Conservation (phyloP, 2,113 vertebrate species). For the Garra rufa region DNA sequence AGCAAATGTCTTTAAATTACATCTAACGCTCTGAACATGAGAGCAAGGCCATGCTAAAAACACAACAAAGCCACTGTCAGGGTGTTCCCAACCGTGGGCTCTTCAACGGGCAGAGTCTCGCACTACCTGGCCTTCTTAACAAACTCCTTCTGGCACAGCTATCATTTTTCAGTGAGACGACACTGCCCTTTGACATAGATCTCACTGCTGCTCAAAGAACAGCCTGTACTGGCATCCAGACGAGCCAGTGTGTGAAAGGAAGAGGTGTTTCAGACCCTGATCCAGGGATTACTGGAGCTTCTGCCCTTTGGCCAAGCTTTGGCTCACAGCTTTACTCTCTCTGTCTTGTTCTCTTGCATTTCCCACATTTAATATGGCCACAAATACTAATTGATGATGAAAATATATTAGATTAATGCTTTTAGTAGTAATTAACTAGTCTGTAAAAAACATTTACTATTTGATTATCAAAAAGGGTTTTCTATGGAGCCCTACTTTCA, state of each 20-base stretch:
- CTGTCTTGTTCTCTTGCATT: background rate
- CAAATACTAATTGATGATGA: background rate
- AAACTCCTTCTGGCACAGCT: slow-evolving; percentile 15
- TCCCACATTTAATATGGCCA: background rate
- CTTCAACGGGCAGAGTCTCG: background rate
- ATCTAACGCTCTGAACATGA: slow-evolving; percentile 38
- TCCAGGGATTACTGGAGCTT: slow-evolving; percentile 50
- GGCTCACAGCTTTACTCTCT: slow-evolving; percentile 16
- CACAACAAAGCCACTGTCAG: background rate
- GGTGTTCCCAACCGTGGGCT: background rate
- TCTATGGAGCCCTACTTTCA: background rate
- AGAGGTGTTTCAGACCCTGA: slow-evolving; percentile 46
- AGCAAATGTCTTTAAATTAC: slow-evolving; percentile 49
- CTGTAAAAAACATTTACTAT: background rate
- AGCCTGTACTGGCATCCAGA: slow-evolving; percentile 35
- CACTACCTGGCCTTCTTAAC: slow-evolving; percentile 8
- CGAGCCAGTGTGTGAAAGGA: slow-evolving; percentile 36
- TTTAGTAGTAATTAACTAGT: background rate
- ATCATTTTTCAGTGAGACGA: slow-evolving; percentile 53
- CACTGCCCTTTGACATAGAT: slow-evolving; percentile 2
- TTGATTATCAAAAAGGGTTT: background rate
- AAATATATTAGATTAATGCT: background rate
- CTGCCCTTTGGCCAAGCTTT: slow-evolving; percentile 44
- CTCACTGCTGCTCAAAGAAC: slow-evolving; percentile 7
- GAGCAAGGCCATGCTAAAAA: slow-evolving; percentile 11